Base-by-base conservation (phyloP, 2,113 vertebrate species). In the Centropus bengalensis region DNA sequence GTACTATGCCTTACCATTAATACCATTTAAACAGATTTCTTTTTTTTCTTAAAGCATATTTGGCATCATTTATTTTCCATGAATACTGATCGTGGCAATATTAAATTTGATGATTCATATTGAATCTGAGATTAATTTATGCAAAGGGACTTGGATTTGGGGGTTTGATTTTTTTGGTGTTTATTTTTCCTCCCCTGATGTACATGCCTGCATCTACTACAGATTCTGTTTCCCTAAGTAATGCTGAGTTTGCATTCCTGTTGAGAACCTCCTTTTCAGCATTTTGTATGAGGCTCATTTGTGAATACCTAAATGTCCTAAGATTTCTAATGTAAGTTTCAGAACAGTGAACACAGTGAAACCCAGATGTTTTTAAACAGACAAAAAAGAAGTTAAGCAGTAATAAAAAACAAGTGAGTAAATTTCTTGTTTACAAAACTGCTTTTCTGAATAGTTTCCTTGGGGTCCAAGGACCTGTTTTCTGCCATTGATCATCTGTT, bases 21-120 rank as follows among this genome's bases (percentile, higher is more conserved):
- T 97, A 97, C 95, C 93, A 97, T 97, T 98, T 98, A 97, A 97
- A 98, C 92, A 97, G 96, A 97, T 97, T 97, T 91, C 82, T 91
- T 97, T 97, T 97, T 97, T 93, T 97, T 96, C 95, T 97, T 97
- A 96, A 97, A 98, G 96, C 89, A 86, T 97, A 97, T 97, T 98
- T 97, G 97, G 94, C 95, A 97, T 97, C 92, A 96, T 92, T 97
- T 96, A 96, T 97, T 98, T 97, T 97, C 96, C 82, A 90, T 93
- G 91, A 97, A 96, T 97, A 96, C 96, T 97, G 96, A 97, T 97
- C 86, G 96, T 80, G 96, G 89, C 90, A 96, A 97, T 95, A 96
- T 96, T 97, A 97, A 96, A 97, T 94, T 88, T 97, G 96, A 95
- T 79, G 88, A 98, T 97, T 97, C 92, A 78, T 94, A 92, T 93